Evolutionary conservation across 2,888 invertebrate genomes (phyloP).

Genomic region (Nowickia ferox): DNA sequence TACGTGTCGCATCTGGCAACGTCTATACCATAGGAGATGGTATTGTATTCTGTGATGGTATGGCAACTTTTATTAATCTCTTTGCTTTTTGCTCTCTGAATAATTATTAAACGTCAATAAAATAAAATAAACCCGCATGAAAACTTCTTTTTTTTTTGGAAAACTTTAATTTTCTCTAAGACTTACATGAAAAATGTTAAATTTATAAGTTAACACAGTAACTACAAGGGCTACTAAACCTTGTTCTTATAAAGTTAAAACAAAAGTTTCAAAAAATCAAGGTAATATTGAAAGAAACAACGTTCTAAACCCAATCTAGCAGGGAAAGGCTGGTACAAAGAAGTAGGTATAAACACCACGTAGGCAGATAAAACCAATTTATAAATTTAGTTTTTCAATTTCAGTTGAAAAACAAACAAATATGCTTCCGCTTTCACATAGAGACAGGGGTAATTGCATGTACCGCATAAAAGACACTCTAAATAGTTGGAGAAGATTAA

Average conservation of each 20-base stretch:
- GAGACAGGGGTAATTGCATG: slow-evolving; percentile 87
- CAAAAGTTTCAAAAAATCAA: slow-evolving; percentile 15
- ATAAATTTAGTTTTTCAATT: slow-evolving; percentile 17
- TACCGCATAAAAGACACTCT: slow-evolving; percentile 89
- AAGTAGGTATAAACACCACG: slow-evolving; percentile 78
- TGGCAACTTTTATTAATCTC: slow-evolving; percentile 46
- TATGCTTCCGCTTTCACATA: slow-evolving; percentile 87
- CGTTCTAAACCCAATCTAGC: background rate
- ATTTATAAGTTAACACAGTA: slow-evolving; percentile 33
- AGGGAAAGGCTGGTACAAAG: slow-evolving; percentile 27
- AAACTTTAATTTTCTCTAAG: slow-evolving; percentile 33
- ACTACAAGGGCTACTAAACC: slow-evolving; percentile 21
- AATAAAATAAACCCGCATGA: slow-evolving; percentile 19
- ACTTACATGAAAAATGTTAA: slow-evolving; percentile 53
- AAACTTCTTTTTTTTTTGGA: slow-evolving; percentile 39
- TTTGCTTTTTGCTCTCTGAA: slow-evolving; percentile 26
- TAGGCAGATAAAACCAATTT: slow-evolving; percentile 76
- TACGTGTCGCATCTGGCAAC: slow-evolving; percentile 22
- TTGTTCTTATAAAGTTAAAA: slow-evolving; percentile 15
- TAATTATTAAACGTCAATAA: slow-evolving; percentile 55
- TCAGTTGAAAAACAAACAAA: slow-evolving; percentile 47
- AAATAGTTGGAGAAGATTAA: slow-evolving; percentile 91
- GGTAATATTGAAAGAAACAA: background rate
- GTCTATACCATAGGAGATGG: background rate
- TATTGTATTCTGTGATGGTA: too few species aligned